Evolutionary conservation across 2,113 vertebrate genomes (phyloP), one percentile per base, ranked within the genome.

Genomic region (Raja brachyura): DNA sequence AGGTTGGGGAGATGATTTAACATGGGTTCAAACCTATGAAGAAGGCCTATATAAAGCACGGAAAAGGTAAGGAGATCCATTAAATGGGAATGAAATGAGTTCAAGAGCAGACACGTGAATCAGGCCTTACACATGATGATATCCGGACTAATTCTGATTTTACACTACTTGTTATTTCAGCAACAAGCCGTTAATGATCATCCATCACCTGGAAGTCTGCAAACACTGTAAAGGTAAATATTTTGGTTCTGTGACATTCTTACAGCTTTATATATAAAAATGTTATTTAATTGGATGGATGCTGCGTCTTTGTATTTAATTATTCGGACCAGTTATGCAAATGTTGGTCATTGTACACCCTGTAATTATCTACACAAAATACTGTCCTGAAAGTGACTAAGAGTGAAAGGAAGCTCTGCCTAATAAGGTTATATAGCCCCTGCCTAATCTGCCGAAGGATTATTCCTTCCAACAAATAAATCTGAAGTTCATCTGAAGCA

Each of bases 1-100:
- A 99, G 99, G 99, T 79, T 99, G 98, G 98, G 99, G 98, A 0
- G 99, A 99, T 94, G 97, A 98, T 93, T 96, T 98, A 93, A 96
- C 97, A 94, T 99, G 98, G 99, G 98, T 97, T 0, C 99, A 99
- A 96, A 99, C 99, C 0, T 99, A 99, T 0, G 98, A 99, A 94
- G 98, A 99, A 95, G 98, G 96, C 5, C 96, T 99, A 0, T 98
- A 96, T 95, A 98, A 97, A 96, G 85, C 98, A 93, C 97, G 0
- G 96, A 73, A 96, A 94, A 94, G 94, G 98, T 99, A 95, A 96
- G 88, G 63, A 63, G 31, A 63, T 48, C 13, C 0, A 86, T 22
- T 22, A 39, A 39, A 8, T 39, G 1, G 22, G 18, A 90, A 68
- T 48, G 1, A 73, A 54, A 54, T 54, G 22, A 22, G 48, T 11